Conservation (phyloP, 1,140 invertebrate species). For the Solenopsis invicta region DNA sequence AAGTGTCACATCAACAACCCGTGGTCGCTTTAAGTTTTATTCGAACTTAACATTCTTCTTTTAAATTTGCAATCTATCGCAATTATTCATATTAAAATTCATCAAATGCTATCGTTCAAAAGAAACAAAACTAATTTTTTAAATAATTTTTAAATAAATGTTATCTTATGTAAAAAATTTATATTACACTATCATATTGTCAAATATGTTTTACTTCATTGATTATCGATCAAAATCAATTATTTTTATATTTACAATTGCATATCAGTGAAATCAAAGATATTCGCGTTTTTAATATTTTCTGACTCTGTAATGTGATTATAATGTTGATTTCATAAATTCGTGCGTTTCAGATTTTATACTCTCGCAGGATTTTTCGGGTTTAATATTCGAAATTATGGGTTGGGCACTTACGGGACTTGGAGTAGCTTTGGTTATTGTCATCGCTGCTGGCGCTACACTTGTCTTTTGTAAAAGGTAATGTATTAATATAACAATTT, state of each 20-base stretch:
- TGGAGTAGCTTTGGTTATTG: slow-evolving; percentile 79
- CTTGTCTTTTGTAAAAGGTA: slow-evolving; percentile 81
- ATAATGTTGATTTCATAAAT: background rate
- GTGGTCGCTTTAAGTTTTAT: background rate
- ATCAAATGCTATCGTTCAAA: background rate
- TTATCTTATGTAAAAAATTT: background rate
- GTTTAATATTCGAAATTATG: slow-evolving; percentile 78
- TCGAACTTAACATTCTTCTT: background rate
- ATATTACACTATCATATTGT: background rate
- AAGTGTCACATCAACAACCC: background rate
- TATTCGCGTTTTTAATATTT: background rate
- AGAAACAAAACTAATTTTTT: background rate
- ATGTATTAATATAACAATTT: slow-evolving; percentile 23
- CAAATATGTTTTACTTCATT: background rate
- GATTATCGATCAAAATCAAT: background rate
- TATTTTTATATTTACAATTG: background rate
- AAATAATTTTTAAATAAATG: background rate
- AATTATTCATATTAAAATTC: background rate
- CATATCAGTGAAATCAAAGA: slow-evolving; percentile 1
- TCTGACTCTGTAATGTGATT: slow-evolving; percentile 43
- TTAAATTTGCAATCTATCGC: background rate
- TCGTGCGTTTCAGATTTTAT: slow-evolving; percentile 70
- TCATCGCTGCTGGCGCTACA: slow-evolving; percentile 78
- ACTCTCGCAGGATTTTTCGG: slow-evolving; percentile 66
- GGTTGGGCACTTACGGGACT: slow-evolving; percentile 82